Percentiles rank a stretch among this genome's conserved stretches.
phyloP scores from a whole-genome alignment of 2,113 vertebrate genomes.

The Crypturellus undulatus region DNA sequence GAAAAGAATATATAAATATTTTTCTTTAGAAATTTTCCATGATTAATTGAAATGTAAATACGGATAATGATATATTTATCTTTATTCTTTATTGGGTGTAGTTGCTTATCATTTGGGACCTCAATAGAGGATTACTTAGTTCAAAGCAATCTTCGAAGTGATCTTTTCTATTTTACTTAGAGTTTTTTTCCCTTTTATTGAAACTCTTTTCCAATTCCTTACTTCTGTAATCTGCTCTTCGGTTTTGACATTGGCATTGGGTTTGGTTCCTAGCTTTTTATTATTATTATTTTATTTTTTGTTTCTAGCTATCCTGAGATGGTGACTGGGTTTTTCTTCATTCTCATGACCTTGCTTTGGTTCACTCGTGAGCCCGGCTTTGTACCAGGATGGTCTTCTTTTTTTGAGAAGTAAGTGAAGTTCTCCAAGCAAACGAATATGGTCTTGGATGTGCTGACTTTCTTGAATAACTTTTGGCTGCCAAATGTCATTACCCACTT shows the following conservation, averaged over 20 bases:
- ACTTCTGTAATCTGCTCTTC: not conserved
- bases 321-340: conserved; percentile 95
- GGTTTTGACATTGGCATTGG: not conserved
- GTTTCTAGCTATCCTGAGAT: conserved; percentile 92
- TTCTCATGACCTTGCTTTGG: conserved; percentile 97
- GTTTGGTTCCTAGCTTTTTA: not conserved
- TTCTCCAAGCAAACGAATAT: not conserved
- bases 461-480: not conserved
- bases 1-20: not conserved
- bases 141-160: not conserved
- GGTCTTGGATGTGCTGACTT: not conserved
- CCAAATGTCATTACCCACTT: not conserved
- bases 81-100: not conserved
- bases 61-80: not conserved
- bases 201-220: not conserved
- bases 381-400: conserved; percentile 96
- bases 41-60: not conserved
- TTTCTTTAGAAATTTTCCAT: not conserved
- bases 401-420: conserved; percentile 91
- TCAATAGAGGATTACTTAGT: not conserved
- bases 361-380: conserved; percentile 98
- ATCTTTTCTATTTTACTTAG: not conserved
- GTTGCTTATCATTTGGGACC: not conserved
- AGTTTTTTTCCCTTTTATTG: not conserved
- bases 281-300: not conserved